Evolutionary conservation across 2,888 invertebrate genomes (phyloP).

Genomic region (Mythimna vitellina): DNA sequence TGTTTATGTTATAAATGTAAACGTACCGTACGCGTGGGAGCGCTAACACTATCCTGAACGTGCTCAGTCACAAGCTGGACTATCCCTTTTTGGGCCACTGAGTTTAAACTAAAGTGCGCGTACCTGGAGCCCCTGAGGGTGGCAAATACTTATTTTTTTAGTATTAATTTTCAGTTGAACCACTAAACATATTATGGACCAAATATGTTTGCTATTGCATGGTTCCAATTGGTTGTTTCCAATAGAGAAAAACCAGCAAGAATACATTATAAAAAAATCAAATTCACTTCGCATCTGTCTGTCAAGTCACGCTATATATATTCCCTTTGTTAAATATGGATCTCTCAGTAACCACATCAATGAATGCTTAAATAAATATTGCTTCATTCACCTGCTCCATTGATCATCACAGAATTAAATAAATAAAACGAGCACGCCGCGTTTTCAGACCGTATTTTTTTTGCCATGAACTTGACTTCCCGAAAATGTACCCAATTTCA

Average conservation of each 20-base stretch:
- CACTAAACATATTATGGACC: too few relatives aligned
- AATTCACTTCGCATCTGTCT: too few relatives aligned
- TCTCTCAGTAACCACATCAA: not conserved
- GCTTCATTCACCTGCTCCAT: not conserved
- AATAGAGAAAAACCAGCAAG: too few relatives aligned
- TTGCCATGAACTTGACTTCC: constrained; percentile 29
- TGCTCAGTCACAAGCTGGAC: not conserved
- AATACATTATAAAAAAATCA: too few relatives aligned
- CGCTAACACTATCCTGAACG: too few relatives aligned
- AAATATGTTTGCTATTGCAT: too few relatives aligned
- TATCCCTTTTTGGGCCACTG: constrained; percentile 6
- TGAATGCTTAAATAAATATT: constrained; percentile 8
- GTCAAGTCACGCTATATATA: too few relatives aligned
- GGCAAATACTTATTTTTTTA: too few relatives aligned
- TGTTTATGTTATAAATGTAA: too few relatives aligned
- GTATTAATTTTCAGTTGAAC: not conserved
- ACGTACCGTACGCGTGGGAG: too few relatives aligned
- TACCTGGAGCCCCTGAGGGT: not conserved
- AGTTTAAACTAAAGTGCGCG: constrained; percentile 5
- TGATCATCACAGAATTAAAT: not conserved
- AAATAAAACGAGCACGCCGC: not conserved
- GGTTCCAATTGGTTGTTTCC: too few relatives aligned
- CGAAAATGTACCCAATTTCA: constrained; percentile 45
- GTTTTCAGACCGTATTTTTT: constrained; percentile 31
- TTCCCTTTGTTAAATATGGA: not conserved